Evolutionary conservation across 2,113 vertebrate genomes (phyloP).

Genomic region (Carassius auratus): DNA sequence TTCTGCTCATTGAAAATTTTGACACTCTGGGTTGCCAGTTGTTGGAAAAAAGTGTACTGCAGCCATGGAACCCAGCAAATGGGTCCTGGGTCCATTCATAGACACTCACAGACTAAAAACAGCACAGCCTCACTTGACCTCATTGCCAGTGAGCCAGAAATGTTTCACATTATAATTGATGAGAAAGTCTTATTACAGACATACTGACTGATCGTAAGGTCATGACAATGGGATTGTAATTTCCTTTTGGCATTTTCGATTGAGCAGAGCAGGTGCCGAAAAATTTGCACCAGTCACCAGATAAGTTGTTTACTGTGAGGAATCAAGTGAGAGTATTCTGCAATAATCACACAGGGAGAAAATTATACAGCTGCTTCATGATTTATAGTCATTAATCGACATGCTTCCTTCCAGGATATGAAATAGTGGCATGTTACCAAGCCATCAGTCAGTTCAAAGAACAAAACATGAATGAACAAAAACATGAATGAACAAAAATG

Average conservation of each 20-base stretch:
- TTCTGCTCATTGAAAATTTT: neutral
- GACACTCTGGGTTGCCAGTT: neutral
- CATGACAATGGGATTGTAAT: constrained; percentile 22
- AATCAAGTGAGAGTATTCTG: neutral
- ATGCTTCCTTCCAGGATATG: constrained; percentile 38
- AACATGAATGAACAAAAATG: too few species aligned
- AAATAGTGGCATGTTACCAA: constrained; percentile 25
- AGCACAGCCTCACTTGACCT: constrained; percentile 22
- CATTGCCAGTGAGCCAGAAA: neutral
- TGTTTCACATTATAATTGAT: neutral
- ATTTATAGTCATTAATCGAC: constrained; percentile 38
- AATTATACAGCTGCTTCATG: constrained; percentile 1
- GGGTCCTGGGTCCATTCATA: neutral
- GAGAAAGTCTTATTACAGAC: neutral
- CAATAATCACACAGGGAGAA: constrained; percentile 24
- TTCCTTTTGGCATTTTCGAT: constrained; percentile 16
- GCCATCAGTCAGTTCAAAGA: constrained; percentile 28
- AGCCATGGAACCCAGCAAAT: too few species aligned
- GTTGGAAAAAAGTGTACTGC: too few species aligned
- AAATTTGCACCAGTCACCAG: constrained; percentile 13
- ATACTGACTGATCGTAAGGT: neutral
- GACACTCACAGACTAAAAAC: neutral
- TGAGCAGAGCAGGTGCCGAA: neutral
- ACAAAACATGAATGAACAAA: neutral
- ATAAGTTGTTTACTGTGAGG: neutral